Evolutionary conservation across 2,113 vertebrate species (phyloP).

Genomic region (Heteronetta atricapilla): DNA sequence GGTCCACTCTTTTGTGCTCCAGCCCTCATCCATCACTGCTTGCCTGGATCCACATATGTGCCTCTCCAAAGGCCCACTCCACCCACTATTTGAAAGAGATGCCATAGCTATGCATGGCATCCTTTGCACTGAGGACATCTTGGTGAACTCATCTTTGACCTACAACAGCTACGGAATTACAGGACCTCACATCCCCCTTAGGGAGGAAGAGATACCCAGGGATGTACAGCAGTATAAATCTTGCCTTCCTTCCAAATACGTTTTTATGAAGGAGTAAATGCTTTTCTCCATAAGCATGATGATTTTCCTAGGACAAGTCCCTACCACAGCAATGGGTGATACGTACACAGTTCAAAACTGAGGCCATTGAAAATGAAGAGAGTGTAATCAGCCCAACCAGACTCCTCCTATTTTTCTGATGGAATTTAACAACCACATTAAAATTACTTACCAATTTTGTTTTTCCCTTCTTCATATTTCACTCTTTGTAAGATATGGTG

Average conservation of each 20-base stretch:
- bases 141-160: background rate
- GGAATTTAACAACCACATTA: background rate
- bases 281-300: background rate
- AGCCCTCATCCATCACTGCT: background rate
- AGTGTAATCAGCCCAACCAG: background rate
- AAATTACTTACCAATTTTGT: constrained; percentile 89
- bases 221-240: background rate
- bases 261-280: background rate
- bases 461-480: constrained; percentile 95
- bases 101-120: background rate
- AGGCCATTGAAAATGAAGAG: background rate
- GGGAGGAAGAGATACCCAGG: background rate
- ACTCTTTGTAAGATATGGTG: constrained; percentile 94
- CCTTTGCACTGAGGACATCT: background rate
- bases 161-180: background rate
- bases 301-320: background rate
- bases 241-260: background rate
- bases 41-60: background rate
- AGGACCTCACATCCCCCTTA: background rate
- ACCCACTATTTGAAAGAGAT: background rate
- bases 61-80: background rate
- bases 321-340: background rate
- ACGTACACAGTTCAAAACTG: background rate
- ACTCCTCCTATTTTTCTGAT: background rate
- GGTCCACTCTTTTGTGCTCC: background rate